Percentiles rank a stretch among this genome's conserved stretches.
These are phyloP conservation scores for Schizopygopsis pylzovi DNA, from an alignment of 2,797 vertebrate species.

Conservation along the genomic window DNA sequence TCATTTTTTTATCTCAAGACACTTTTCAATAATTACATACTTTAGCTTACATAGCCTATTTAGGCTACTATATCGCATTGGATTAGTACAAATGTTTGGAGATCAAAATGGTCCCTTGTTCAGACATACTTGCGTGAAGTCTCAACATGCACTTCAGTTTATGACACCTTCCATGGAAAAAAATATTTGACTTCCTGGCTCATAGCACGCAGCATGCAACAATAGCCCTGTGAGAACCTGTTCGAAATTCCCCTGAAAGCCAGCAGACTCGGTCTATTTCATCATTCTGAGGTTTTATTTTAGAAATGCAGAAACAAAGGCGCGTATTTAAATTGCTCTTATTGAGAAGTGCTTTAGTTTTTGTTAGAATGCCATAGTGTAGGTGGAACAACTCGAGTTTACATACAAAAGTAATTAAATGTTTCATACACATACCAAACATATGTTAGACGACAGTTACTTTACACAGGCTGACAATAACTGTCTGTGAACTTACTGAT, in stretches of 20 bases:
- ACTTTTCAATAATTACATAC: not conserved
- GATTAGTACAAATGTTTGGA: not conserved
- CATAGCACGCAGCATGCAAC: not conserved
- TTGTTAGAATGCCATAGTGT: not conserved
- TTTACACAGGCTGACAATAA: no score
- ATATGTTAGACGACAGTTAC: not conserved
- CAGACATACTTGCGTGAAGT: not conserved
- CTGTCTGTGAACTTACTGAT: not conserved
- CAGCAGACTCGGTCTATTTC: not conserved
- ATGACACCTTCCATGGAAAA: not conserved
- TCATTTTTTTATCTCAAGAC: not conserved
- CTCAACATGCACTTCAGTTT: not conserved
- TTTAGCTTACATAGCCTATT: not conserved
- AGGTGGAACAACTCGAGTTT: not conserved
- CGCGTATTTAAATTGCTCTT: not conserved
- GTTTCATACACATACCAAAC: not conserved
- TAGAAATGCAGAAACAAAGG: not conserved
- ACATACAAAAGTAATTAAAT: not conserved
- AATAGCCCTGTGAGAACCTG: not conserved
- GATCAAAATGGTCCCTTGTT: not conserved
- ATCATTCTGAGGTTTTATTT: slow-evolving; percentile 1
- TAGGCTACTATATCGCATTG: not conserved
- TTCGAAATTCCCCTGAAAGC: not conserved
- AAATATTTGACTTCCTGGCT: not conserved
- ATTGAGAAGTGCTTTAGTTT: not conserved